A percentile compares a stretch with the other conserved stretches of the same genome.
Conservation (phyloP, 1,140 invertebrate species). For the Drosophila melanica region DNA sequence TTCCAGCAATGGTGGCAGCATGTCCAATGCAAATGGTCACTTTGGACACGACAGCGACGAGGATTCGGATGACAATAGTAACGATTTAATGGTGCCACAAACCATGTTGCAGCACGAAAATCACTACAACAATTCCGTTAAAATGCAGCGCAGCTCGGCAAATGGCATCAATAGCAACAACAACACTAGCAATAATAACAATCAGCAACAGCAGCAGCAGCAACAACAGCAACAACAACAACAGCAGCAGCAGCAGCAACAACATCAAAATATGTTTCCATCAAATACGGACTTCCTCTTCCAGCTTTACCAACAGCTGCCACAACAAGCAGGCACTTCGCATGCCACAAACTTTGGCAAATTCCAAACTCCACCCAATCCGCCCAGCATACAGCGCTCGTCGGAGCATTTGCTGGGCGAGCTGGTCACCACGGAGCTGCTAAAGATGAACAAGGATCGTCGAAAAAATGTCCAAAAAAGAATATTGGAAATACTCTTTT, state of each 20-base stretch:
- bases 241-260: constrained; percentile 59
- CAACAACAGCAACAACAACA: constrained; percentile 34
- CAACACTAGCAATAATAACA: constrained; percentile 43
- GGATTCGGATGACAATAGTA: constrained; percentile 77
- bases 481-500: constrained; percentile 83
- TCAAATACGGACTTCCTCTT: constrained; percentile 80
- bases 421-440: constrained; percentile 78
- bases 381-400: constrained; percentile 60
- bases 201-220: constrained; percentile 30
- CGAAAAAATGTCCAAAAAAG: constrained; percentile 79
- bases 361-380: constrained; percentile 69
- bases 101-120: constrained; percentile 61
- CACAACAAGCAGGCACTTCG: constrained; percentile 60
- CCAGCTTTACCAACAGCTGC: constrained; percentile 81
- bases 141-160: constrained; percentile 47
- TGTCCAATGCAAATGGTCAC: constrained; percentile 45
- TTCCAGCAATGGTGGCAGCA: constrained; percentile 41
- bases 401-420: constrained; percentile 82
- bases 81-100: constrained; percentile 61
- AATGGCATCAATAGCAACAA: constrained; percentile 42
- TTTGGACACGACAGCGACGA: constrained; percentile 73
- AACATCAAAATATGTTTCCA: constrained; percentile 72
- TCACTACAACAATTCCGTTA: constrained; percentile 55
- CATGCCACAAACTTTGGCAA: constrained; percentile 69
- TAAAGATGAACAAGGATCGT: constrained; percentile 82